Evolutionary conservation across 2,113 vertebrate genomes (phyloP).

Genomic region (Malaclemys terrapin): DNA sequence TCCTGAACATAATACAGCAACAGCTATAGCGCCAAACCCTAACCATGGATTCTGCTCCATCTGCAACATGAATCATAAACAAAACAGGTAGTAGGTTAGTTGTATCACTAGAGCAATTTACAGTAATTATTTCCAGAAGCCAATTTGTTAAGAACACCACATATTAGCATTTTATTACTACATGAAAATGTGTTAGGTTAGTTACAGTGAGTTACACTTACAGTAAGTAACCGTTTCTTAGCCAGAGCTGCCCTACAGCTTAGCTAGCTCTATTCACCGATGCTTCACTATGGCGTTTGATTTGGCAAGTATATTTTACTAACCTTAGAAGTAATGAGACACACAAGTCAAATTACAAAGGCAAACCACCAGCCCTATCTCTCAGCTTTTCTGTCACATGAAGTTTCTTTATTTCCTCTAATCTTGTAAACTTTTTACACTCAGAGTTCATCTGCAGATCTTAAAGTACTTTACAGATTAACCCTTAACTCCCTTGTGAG

Average conservation of each 20-base stretch:
- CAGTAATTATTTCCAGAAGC: not conserved
- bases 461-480: not conserved
- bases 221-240: not conserved
- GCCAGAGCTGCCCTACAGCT: not conserved
- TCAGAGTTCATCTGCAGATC: not conserved
- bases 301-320: fast-evolving
- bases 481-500: not conserved
- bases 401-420: not conserved
- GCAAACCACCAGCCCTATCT: not conserved
- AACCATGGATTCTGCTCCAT: conserved; percentile 91
- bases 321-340: not conserved
- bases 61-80: conserved; percentile 77
- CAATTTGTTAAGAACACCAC: not conserved
- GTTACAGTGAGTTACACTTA: not conserved
- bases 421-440: not conserved
- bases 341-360: not conserved
- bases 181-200: not conserved
- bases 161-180: not conserved
- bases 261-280: fast-evolving
- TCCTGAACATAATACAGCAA: conserved; percentile 96
- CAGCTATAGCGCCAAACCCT: conserved; percentile 89
- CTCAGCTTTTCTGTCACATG: not conserved
- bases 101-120: not conserved
- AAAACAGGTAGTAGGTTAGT: not conserved
- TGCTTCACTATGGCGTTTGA: fast-evolving